These are phyloP conservation scores for Mycetomoellerius zeteki DNA, from an alignment of 1,140 invertebrate species.

Conservation along the genomic window DNA sequence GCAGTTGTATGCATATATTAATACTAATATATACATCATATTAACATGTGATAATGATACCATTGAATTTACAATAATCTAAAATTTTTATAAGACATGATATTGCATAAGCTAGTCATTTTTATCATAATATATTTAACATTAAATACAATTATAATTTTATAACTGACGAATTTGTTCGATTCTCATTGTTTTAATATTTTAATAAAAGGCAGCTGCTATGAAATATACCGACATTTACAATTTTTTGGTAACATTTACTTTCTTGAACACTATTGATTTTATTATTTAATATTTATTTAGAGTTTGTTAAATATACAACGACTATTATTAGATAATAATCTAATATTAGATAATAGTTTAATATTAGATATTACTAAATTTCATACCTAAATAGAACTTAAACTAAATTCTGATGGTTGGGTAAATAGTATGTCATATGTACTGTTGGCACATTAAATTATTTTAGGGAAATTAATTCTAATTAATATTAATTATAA, in stretches of 20 bases:
- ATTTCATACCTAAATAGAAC: not conserved
- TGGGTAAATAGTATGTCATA: slow-evolving; percentile 11
- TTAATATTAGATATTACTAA: not conserved
- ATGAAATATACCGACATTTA: slow-evolving; percentile 2
- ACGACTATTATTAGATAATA: not conserved
- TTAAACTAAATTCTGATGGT: slow-evolving; percentile 13
- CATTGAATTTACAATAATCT: slow-evolving; percentile 18
- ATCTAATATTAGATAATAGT: too few relatives aligned
- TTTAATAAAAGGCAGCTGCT: slow-evolving; percentile 21
- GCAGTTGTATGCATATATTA: not conserved
- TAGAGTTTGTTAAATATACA: not conserved
- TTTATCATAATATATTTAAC: not conserved
- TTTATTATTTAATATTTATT: slow-evolving; percentile 21
- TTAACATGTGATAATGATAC: too few relatives aligned
- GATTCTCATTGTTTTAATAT: slow-evolving; percentile 7
- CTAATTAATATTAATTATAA: slow-evolving; percentile 14
- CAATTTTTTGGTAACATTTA: slow-evolving; percentile 27
- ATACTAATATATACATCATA: not conserved
- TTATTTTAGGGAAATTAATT: slow-evolving; percentile 46
- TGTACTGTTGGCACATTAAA: slow-evolving; percentile 35
- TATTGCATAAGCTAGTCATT: not conserved
- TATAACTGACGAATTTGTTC: slow-evolving; percentile 16
- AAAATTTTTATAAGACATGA: not conserved
- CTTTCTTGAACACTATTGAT: slow-evolving; percentile 32
- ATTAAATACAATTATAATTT: slow-evolving; percentile 7